phyloP scores from a whole-genome alignment of 2,797 vertebrate genomes.

The Pteropus rufus region DNA sequence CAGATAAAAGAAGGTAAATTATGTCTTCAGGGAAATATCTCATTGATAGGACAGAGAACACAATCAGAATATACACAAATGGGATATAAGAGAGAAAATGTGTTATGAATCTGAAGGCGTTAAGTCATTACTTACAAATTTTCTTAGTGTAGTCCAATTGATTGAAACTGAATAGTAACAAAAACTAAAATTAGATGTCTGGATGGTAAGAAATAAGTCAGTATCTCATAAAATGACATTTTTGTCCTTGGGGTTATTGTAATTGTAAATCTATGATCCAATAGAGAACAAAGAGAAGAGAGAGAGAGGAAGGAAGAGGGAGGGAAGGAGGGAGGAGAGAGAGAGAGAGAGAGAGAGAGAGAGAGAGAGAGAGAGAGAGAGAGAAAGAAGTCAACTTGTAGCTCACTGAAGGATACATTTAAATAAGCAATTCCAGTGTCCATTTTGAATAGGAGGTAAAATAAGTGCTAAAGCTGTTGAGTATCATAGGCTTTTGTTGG shows the following conservation, averaged over 20 bases:
- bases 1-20: constrained; percentile 55
- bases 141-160: constrained; percentile 13
- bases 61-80: neutral
- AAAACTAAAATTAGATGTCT: constrained; percentile 26
- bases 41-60: neutral
- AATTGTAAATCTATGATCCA: constrained; percentile 17
- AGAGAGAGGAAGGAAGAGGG: neutral
- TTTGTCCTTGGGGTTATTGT: neutral
- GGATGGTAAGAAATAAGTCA: neutral
- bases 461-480: constrained; percentile 64
- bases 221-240: neutral
- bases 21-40: constrained; percentile 36
- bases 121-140: neutral
- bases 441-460: constrained; percentile 64
- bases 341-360: neutral
- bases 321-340: neutral
- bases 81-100: neutral
- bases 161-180: neutral
- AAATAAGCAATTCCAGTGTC: constrained; percentile 52
- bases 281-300: neutral
- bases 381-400: neutral
- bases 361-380: neutral
- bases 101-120: neutral
- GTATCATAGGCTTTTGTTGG: constrained; percentile 53
- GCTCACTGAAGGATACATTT: constrained; percentile 31